Percentiles rank a stretch among this genome's conserved stretches.
phyloP scores from a whole-genome alignment of 2,888 invertebrate species.

The Anoplius nigerrimus region DNA sequence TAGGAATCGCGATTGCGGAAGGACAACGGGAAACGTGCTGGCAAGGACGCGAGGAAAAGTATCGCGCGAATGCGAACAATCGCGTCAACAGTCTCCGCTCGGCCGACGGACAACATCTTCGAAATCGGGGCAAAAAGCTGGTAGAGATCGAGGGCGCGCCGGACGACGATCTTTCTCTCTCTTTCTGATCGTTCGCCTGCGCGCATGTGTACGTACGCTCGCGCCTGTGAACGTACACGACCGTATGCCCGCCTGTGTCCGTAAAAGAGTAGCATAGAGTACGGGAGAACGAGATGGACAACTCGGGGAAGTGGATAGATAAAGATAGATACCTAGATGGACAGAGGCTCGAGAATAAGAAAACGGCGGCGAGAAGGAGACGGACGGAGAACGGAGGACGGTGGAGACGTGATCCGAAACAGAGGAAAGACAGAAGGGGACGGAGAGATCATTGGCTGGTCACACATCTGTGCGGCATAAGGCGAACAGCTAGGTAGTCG shows the following conservation, averaged over 20 bases:
- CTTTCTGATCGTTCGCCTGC: too few relatives aligned
- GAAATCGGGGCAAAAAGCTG: constrained; percentile 15
- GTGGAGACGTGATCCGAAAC: constrained; percentile 20
- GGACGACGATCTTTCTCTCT: constrained; percentile 20
- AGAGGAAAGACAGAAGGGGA: constrained; percentile 14
- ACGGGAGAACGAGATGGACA: neutral
- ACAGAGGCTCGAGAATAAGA: constrained; percentile 4
- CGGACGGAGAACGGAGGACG: constrained; percentile 10
- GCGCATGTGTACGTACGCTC: neutral
- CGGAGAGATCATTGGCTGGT: constrained; percentile 6
- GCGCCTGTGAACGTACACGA: constrained; percentile 4
- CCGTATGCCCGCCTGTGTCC: neutral
- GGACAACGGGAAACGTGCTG: constrained; percentile 3
- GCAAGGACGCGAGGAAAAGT: constrained; percentile 4
- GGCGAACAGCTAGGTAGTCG: constrained; percentile 32
- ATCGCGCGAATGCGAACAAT: neutral
- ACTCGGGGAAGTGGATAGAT: constrained; percentile 6
- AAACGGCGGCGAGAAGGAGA: constrained; percentile 17
- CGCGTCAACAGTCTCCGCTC: neutral
- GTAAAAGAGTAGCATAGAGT: too few relatives aligned
- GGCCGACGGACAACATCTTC: constrained; percentile 3
- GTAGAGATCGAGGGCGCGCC: constrained; percentile 29
- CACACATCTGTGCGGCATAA: constrained; percentile 53
- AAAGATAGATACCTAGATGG: constrained; percentile 15
- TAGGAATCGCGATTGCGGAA: constrained; percentile 11